Evolutionary conservation across 2,888 invertebrate species (phyloP), one percentile per base, ranked within the genome.

Genomic region (Omphaloscelis lunosa): DNA sequence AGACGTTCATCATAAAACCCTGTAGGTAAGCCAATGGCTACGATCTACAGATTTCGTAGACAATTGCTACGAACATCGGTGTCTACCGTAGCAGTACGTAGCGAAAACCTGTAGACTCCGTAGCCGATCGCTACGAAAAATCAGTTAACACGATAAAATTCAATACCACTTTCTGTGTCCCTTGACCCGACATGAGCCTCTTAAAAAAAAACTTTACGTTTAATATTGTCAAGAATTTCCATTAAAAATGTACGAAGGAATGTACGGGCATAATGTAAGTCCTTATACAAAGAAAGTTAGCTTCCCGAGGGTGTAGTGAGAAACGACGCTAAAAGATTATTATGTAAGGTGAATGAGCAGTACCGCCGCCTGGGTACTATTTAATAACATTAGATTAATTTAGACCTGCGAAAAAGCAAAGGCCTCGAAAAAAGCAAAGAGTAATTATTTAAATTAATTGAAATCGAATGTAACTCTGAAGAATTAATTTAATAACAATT

Each of bases 281-380:
- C 29, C 23, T 27, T 27, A 56, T 39, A 8, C 7, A 29, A 82
- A 72, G 68, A 81, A 77, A 48, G 48, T 41, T n/a, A 6, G 12
- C 59, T 45, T 51, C 70, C 53, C 63, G 15, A 41, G 67, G 59
- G 82, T n/a, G 29, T 20, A 62, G 53, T 79, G 20, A 66, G 51
- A 69, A 17, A 62, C 51, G 39, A 56, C 27, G 66, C 34, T 79
- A 73, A 79, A 73, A 83, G 62, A 82, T 83, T 79, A 82, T 83
- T 79, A 79, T 79, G 67, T 74, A 79, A 74, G 58, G 39, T 58
- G 45, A 70, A 71, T 61, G 59, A 51, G 62, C 48, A 51, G 2
- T 23, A 12, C 39, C 15, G 51, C n/a, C 75, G n/a, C 29, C 61
- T 39, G 83, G 41, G 82, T 58, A 79, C 79, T 20, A 59, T 79